Conservation (phyloP, 2,113 vertebrate species). For the Gnathochromis pfefferi region DNA sequence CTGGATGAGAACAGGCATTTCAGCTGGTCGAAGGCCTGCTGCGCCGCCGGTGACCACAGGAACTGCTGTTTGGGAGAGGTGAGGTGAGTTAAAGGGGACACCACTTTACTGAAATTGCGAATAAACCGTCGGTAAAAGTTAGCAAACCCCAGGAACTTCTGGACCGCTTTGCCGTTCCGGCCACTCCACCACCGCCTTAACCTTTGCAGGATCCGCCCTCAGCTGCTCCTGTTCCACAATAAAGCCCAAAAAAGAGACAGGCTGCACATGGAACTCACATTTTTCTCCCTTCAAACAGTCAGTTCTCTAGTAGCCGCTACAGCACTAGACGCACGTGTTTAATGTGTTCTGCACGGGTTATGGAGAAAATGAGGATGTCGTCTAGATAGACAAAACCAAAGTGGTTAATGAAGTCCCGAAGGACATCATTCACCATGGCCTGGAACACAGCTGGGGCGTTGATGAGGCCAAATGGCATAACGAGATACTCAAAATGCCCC, state of each 20-base stretch:
- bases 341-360: neutral
- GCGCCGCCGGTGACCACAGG: neutral
- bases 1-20: neutral
- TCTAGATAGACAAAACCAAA: neutral
- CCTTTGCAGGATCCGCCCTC: neutral
- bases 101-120: neutral
- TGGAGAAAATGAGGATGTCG: neutral
- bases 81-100: neutral
- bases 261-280: neutral
- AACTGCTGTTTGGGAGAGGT: neutral
- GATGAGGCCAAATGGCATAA: neutral
- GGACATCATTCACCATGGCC: neutral
- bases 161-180: neutral
- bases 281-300: neutral
- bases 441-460: neutral
- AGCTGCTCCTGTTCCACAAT: neutral
- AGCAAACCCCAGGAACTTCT: neutral
- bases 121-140: neutral
- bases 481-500: neutral
- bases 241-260: neutral
- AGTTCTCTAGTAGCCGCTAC: neutral
- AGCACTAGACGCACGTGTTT: neutral
- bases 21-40: neutral
- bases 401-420: neutral
- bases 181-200: neutral